These are phyloP conservation scores for Engraulis encrasicolus DNA, from an alignment of 2,113 vertebrate genomes.

Conservation along the genomic window DNA sequence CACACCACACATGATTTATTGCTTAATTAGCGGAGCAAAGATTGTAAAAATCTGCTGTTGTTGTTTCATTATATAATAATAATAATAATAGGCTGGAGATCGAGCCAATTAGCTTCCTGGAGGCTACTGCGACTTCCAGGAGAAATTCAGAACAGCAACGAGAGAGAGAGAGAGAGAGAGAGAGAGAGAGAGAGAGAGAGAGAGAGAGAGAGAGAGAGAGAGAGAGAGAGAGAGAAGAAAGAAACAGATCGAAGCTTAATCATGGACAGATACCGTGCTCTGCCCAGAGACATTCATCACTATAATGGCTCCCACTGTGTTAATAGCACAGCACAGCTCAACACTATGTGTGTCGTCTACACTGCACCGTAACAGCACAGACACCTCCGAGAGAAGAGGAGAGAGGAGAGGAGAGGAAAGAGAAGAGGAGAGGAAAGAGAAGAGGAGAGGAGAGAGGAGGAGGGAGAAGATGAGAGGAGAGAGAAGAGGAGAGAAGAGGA, in stretches of 20 bases:
- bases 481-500: neutral
- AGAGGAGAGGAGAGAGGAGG: neutral
- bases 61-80: neutral
- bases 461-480: neutral
- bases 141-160: neutral
- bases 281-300: neutral
- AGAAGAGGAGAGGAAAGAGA: neutral
- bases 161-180: too few species aligned
- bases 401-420: neutral
- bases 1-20: conserved; percentile 10
- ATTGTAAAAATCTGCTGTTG: too few species aligned
- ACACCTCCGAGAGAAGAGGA: neutral
- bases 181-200: too few species aligned
- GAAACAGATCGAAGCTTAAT: neutral
- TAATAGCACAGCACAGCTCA: neutral
- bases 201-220: too few species aligned
- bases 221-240: too few species aligned
- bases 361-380: neutral
- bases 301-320: conserved; percentile 1
- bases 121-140: neutral
- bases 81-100: neutral
- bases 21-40: conserved; percentile 20
- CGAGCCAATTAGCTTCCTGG: neutral
- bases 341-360: neutral
- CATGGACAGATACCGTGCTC: neutral